Evolutionary conservation across 1,140 invertebrate genomes (phyloP).

Genomic region (Megalonaias nervosa): DNA sequence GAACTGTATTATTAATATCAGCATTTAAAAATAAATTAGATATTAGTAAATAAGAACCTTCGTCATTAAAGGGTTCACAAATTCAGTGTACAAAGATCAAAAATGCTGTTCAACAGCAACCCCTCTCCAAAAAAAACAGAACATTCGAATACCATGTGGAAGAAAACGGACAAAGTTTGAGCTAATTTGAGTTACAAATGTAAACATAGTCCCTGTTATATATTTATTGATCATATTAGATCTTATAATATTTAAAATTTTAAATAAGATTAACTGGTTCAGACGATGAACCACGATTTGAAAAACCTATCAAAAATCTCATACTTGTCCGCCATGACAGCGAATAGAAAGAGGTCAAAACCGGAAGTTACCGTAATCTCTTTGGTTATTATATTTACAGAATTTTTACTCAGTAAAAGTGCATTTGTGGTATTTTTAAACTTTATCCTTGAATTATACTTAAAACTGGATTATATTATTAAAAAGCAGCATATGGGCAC

Average conservation of each 20-base stretch:
- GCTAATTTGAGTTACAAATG: not conserved
- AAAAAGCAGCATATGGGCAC: constrained; percentile 9
- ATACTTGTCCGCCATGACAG: constrained; percentile 57
- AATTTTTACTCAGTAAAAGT: not conserved
- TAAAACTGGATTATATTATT: constrained; percentile 11
- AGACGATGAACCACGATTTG: not conserved
- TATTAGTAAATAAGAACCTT: no score
- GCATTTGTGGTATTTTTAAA: not conserved
- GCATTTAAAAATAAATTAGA: no score
- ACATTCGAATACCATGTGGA: not conserved
- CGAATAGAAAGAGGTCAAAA: constrained; percentile 42
- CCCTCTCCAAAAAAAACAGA: no score
- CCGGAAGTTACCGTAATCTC: not conserved
- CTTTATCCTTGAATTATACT: not conserved
- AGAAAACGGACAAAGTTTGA: not conserved
- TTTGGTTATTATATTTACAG: not conserved
- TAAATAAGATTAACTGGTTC: not conserved
- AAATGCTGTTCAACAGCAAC: no score
- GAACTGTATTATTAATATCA: no score
- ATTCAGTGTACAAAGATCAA: no score
- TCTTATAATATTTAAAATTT: not conserved
- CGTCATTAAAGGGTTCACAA: no score
- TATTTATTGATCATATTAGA: not conserved
- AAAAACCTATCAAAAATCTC: constrained; percentile 17
- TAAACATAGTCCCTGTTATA: not conserved